phyloP scores from a whole-genome alignment of 2,888 invertebrate genomes.

The Beris chalybata region DNA sequence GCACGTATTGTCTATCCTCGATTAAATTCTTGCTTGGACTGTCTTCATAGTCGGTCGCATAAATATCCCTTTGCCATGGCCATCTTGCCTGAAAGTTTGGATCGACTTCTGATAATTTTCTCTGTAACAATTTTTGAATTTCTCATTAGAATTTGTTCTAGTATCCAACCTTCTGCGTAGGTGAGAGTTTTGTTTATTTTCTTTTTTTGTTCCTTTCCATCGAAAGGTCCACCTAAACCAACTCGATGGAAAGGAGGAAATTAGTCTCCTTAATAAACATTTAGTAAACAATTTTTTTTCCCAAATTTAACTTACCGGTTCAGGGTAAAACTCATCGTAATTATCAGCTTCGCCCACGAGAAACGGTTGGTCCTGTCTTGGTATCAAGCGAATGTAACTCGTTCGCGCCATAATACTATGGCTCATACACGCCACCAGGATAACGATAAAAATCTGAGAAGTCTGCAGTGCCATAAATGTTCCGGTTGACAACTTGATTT shows the following conservation, averaged over 20 bases:
- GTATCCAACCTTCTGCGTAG: neutral
- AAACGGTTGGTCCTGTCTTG: conserved; percentile 18
- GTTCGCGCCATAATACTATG: conserved; percentile 28
- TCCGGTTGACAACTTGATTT: neutral
- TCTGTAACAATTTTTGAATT: conserved; percentile 37
- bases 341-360: conserved; percentile 20
- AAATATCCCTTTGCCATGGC: conserved; percentile 48
- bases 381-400: conserved; percentile 1
- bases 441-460: conserved; percentile 28
- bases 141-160: neutral
- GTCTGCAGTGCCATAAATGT: conserved; percentile 31
- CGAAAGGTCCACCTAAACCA: too few relatives aligned
- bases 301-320: conserved; percentile 12
- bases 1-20: neutral
- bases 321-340: conserved; percentile 24
- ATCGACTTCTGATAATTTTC: conserved; percentile 43
- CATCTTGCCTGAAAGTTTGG: conserved; percentile 47
- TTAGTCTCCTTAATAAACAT: too few relatives aligned
- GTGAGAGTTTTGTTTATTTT: too few relatives aligned
- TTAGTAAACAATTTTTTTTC: too few relatives aligned
- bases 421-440: conserved; percentile 20
- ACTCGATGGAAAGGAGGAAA: too few relatives aligned
- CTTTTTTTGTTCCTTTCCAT: neutral
- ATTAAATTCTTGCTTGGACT: neutral
- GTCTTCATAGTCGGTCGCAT: conserved; percentile 40